phyloP scores from a whole-genome alignment of 2,888 invertebrate genomes.

The Eugnorisma glareosa region DNA sequence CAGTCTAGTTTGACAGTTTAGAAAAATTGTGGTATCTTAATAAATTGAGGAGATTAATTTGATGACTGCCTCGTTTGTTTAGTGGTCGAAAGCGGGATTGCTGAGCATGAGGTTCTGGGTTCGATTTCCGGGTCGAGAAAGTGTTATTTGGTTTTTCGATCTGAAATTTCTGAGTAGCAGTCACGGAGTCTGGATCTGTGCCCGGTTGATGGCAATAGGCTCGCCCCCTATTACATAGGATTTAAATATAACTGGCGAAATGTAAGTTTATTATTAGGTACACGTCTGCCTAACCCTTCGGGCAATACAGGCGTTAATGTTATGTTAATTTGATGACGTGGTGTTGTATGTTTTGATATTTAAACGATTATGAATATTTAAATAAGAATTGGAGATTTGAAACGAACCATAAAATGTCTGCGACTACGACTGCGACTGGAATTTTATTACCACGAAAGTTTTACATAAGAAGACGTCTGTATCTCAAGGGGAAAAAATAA shows the following conservation, averaged over 20 bases:
- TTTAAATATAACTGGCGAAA: no score
- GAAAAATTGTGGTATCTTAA: background rate
- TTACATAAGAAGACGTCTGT: background rate
- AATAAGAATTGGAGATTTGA: background rate
- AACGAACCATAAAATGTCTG: background rate
- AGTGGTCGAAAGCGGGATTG: no score
- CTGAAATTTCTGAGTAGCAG: no score
- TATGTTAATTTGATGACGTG: background rate
- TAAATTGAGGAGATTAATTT: conserved; percentile 7
- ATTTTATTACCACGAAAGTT: conserved; percentile 3
- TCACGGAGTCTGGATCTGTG: no score
- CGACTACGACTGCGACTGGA: no score
- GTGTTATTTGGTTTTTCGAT: no score
- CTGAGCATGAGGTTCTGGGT: no score
- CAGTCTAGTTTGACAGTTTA: conserved; percentile 5
- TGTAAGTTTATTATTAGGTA: no score
- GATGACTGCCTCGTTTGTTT: background rate
- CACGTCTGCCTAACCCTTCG: no score
- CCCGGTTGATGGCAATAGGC: no score
- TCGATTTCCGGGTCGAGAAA: no score
- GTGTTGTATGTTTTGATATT: background rate
- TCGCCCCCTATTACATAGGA: no score
- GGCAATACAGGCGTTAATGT: background rate
- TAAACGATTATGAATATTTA: background rate
- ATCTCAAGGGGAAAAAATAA: background rate